A percentile compares a stretch with the other conserved stretches of the same genome.
phyloP scores from a whole-genome alignment of 2,113 vertebrate genomes.

The Rhadina sibilatrix region DNA sequence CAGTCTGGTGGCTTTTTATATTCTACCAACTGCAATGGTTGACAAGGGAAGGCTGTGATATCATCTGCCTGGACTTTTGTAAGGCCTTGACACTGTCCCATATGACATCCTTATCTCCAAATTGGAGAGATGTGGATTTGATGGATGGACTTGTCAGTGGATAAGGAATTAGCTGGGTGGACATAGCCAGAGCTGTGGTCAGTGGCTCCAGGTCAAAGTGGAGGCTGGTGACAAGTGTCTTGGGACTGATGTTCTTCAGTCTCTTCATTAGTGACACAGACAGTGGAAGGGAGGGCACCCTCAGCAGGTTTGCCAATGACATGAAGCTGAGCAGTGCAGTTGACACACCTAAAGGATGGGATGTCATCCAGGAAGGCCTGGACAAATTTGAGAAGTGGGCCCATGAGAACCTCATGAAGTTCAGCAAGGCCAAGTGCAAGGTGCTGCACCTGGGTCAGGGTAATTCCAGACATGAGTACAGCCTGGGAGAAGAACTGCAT shows the following conservation, averaged over 20 bases:
- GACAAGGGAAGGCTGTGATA: background rate
- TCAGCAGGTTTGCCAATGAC: background rate
- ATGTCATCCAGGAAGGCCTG: background rate
- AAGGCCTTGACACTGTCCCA: background rate
- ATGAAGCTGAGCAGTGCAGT: rapidly evolving
- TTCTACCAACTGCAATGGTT: background rate
- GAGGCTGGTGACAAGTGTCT: background rate
- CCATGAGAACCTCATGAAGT: background rate
- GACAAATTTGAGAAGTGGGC: background rate
- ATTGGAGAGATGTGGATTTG: background rate
- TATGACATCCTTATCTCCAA: background rate
- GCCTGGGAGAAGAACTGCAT: background rate
- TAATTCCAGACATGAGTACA: background rate
- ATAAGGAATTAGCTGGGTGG: background rate
- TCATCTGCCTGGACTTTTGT: background rate
- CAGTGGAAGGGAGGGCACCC: background rate
- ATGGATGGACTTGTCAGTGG: background rate
- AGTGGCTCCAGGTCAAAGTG: background rate
- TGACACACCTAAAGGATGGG: background rate
- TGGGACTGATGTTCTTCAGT: background rate
- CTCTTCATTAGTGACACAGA: background rate
- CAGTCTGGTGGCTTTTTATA: background rate
- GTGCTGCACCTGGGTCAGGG: background rate
- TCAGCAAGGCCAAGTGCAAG: background rate
- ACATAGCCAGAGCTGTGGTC: background rate